phyloP scores from a whole-genome alignment of 2,797 vertebrate genomes.

The Caiman crocodilus region DNA sequence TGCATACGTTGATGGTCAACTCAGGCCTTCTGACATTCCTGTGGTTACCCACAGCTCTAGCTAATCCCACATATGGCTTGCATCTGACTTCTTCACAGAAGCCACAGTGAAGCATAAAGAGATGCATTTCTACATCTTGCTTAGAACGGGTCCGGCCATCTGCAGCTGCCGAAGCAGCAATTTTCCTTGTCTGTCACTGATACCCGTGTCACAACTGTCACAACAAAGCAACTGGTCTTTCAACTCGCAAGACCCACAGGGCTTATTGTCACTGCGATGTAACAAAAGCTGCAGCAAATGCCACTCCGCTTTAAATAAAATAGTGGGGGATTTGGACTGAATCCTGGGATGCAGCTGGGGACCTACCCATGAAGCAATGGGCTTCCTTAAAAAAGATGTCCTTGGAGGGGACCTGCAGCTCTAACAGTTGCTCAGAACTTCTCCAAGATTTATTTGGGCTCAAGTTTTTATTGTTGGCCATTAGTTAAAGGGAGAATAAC shows the following conservation, averaged over 20 bases:
- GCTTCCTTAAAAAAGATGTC: background rate
- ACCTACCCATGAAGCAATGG: background rate
- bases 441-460: background rate
- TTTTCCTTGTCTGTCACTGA: constrained; percentile 16
- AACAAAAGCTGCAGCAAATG: background rate
- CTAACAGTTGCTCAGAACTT: background rate
- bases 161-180: constrained; percentile 34
- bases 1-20: constrained; percentile 7
- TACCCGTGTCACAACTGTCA: constrained; percentile 3
- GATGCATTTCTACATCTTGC: constrained; percentile 36
- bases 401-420: background rate
- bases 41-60: constrained; percentile 26
- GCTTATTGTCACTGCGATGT: background rate
- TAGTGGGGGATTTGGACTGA: background rate
- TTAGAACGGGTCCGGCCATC: constrained; percentile 18
- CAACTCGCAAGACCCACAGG: background rate
- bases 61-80: background rate
- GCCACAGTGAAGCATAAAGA: background rate
- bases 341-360: background rate
- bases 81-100: constrained; percentile 19
- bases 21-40: constrained; percentile 63
- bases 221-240: background rate
- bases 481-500: background rate
- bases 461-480: background rate
- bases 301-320: background rate